A percentile compares a stretch with the other conserved stretches of the same genome.
Conservation (phyloP, 1,140 invertebrate genomes). For the Panagrolaimus sp. region DNA sequence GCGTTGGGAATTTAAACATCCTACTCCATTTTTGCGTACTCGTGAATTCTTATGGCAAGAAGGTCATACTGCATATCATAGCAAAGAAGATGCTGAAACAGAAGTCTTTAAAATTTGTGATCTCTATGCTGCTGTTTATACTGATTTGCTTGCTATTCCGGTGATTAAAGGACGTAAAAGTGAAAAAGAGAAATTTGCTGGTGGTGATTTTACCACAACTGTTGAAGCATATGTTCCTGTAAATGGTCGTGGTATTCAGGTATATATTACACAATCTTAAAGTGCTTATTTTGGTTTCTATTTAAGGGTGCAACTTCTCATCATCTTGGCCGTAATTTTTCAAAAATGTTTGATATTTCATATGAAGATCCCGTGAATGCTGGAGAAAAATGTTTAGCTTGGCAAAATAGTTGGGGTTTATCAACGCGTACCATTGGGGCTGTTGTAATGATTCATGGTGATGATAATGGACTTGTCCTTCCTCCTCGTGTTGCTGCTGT, state of each 20-base stretch:
- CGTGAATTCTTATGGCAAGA: conserved; percentile 99
- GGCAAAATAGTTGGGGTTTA: conserved; percentile 96
- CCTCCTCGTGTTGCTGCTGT: conserved; percentile 79
- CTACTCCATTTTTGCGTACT: conserved; percentile 92
- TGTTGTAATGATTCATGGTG: conserved; percentile 92
- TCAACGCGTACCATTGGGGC: conserved; percentile 89
- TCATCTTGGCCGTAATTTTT: conserved; percentile 96
- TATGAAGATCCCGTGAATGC: conserved; percentile 81
- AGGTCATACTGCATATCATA: conserved; percentile 89
- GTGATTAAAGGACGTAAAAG: conserved; percentile 91
- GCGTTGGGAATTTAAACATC: conserved; percentile 99
- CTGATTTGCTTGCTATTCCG: conserved; percentile 84
- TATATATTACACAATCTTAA: too few relatives aligned
- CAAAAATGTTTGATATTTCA: conserved; percentile 96
- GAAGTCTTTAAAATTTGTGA: conserved; percentile 69
- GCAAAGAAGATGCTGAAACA: conserved; percentile 73
- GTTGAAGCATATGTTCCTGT: conserved; percentile 89
- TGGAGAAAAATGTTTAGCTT: conserved; percentile 66
- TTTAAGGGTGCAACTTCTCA: conserved; percentile 85
- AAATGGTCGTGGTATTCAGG: conserved; percentile 81
- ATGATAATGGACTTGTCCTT: conserved; percentile 88
- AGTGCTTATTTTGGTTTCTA: too few relatives aligned
- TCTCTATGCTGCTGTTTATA: conserved; percentile 81
- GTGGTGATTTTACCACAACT: conserved; percentile 92
- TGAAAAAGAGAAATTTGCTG: conserved; percentile 98